These are phyloP conservation scores for Unio delphinus DNA, from an alignment of 2,888 invertebrate genomes.

Conservation along the genomic window DNA sequence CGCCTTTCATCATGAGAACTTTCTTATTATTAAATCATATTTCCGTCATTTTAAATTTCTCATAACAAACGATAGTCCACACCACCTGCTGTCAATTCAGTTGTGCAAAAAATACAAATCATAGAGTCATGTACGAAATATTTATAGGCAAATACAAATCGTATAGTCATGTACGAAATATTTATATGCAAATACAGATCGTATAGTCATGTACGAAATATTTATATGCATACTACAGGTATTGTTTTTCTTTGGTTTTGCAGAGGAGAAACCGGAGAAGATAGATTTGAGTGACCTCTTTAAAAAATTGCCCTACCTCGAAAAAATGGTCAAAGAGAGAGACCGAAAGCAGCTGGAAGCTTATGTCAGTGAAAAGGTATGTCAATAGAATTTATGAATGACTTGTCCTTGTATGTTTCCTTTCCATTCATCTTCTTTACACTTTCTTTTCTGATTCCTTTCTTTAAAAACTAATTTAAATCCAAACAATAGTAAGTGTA, in stretches of 20 bases:
- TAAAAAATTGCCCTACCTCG: constrained; percentile 47
- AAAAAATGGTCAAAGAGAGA: constrained; percentile 42
- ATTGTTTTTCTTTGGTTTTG: not conserved
- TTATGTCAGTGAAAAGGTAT: constrained; percentile 54
- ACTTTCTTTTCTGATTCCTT: not conserved
- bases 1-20: too few species aligned
- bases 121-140: too few species aligned
- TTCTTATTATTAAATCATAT: too few species aligned
- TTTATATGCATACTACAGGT: not conserved
- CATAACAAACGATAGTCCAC: too few species aligned
- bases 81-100: too few species aligned
- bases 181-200: not conserved
- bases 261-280: constrained; percentile 32
- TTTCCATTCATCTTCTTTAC: not conserved
- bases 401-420: too few species aligned
- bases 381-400: not conserved
- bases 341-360: constrained; percentile 49
- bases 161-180: too few species aligned
- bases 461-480: not conserved
- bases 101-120: too few species aligned
- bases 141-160: not conserved
- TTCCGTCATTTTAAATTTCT: too few species aligned
- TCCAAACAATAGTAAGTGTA: not conserved
- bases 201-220: too few species aligned
- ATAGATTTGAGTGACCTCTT: constrained; percentile 45